These are phyloP conservation scores for Crambe crambe DNA, from an alignment of 37 sponge, comb jelly and placozoan species.

Conservation along the genomic window DNA sequence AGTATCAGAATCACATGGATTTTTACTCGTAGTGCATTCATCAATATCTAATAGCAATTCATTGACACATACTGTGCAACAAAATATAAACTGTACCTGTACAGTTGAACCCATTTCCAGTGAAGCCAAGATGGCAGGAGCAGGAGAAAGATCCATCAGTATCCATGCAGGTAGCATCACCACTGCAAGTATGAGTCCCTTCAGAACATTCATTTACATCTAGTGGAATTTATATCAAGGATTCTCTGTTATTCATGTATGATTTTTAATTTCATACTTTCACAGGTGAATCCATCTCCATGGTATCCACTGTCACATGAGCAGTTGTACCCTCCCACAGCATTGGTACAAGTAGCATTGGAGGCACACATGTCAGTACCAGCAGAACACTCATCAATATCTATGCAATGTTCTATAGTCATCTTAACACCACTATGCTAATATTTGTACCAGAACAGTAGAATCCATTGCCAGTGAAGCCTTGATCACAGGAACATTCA, in stretches of 20 bases:
- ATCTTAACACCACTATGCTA: no score
- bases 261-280: background rate
- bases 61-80: background rate
- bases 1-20: background rate
- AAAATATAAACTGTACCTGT: background rate
- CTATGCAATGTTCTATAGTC: no score
- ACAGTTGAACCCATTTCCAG: constrained; percentile 6
- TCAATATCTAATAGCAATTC: background rate
- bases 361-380: constrained; percentile 14
- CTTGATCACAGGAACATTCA: no score
- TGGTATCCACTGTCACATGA: background rate
- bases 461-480: no score
- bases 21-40: background rate
- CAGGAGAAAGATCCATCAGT: constrained; percentile 44
- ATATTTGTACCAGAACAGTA: no score
- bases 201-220: constrained; percentile 45
- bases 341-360: constrained; percentile 44
- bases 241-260: background rate
- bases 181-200: constrained; percentile 7
- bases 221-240: background rate
- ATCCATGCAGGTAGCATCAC: constrained; percentile 44
- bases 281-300: background rate
- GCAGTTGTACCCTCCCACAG: constrained; percentile 32
- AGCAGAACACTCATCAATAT: constrained; percentile 38
- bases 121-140: constrained; percentile 25